These are phyloP conservation scores for Lerista edwardsae DNA, from an alignment of 2,797 vertebrate genomes.

Conservation along the genomic window DNA sequence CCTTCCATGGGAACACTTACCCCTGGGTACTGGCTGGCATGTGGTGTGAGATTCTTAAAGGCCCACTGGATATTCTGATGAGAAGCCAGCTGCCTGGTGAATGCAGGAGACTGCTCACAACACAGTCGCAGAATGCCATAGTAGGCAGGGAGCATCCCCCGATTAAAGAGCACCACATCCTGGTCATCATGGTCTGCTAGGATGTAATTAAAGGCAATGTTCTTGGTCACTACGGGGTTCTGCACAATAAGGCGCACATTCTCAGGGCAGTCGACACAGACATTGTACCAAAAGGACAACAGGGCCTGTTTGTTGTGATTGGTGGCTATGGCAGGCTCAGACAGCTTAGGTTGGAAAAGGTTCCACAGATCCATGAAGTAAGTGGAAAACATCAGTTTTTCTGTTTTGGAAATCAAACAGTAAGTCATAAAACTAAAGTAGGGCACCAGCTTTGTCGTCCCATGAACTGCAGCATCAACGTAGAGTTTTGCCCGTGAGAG, in stretches of 20 bases:
- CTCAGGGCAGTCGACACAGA: constrained; percentile 95
- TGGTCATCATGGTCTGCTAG: constrained; percentile 98
- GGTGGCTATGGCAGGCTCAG: constrained; percentile 96
- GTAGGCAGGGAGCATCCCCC: constrained; percentile 97
- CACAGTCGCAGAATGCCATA: constrained; percentile 98
- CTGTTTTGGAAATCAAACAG: constrained; percentile 98
- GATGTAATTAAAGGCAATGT: constrained; percentile 99
- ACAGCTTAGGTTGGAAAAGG: constrained; percentile 97
- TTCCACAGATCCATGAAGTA: constrained; percentile 99
- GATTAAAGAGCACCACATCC: constrained; percentile 99
- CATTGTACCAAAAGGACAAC: constrained; percentile 98
- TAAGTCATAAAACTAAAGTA: constrained; percentile 99
- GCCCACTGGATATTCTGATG: constrained; percentile 99
- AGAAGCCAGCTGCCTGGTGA: constrained; percentile 94
- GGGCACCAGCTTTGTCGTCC: constrained; percentile 97
- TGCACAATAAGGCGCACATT: constrained; percentile 98
- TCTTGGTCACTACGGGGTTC: constrained; percentile 97
- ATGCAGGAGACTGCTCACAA: constrained; percentile 95
- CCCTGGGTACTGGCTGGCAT: constrained; percentile 98
- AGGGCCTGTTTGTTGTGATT: constrained; percentile 99
- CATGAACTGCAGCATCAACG: constrained; percentile 95
- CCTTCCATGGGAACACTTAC: constrained; percentile 73
- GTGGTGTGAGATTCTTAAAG: constrained; percentile 98
- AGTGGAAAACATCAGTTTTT: constrained; percentile 98
- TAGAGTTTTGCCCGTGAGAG: constrained; percentile 96